These are phyloP conservation scores for Sympetrum striolatum DNA, from an alignment of 2,888 invertebrate genomes.

Conservation along the genomic window DNA sequence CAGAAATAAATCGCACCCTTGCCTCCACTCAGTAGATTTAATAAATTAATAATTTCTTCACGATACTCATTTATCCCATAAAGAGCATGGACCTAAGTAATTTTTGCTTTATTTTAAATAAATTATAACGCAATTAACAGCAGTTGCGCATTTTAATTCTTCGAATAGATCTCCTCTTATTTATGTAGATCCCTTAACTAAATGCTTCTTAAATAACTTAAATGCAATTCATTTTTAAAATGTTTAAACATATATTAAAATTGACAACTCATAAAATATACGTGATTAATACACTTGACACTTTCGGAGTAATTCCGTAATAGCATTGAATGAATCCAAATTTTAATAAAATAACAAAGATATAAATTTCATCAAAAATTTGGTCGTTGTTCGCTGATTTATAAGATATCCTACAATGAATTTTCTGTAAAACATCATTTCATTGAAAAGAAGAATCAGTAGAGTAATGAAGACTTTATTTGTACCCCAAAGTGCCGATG, in stretches of 20 bases:
- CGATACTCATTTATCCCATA: constrained; percentile 4
- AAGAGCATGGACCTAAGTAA: constrained; percentile 39
- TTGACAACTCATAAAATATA: background rate
- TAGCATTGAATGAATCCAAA: background rate
- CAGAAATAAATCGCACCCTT: constrained; percentile 35
- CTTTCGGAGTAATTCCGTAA: background rate
- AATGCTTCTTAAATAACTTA: constrained; percentile 36
- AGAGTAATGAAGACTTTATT: constrained; percentile 18
- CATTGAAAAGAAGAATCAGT: background rate
- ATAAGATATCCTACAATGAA: background rate
- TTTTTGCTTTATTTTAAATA: constrained; percentile 33
- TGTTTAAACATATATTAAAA: background rate
- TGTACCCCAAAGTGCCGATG: constrained; percentile 83
- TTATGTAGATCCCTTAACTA: constrained; percentile 33
- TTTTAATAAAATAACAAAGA: background rate
- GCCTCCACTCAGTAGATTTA: constrained; percentile 31
- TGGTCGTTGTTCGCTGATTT: background rate
- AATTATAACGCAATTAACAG: background rate
- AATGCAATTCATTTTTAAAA: background rate
- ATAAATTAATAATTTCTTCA: constrained; percentile 29
- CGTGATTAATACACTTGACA: constrained; percentile 1
- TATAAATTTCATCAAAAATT: background rate
- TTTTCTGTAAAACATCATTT: background rate
- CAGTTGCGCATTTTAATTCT: constrained; percentile 35
- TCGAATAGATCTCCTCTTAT: constrained; percentile 17